Evolutionary conservation across 2,888 invertebrate species (phyloP).

Genomic region (Catonia carolina): DNA sequence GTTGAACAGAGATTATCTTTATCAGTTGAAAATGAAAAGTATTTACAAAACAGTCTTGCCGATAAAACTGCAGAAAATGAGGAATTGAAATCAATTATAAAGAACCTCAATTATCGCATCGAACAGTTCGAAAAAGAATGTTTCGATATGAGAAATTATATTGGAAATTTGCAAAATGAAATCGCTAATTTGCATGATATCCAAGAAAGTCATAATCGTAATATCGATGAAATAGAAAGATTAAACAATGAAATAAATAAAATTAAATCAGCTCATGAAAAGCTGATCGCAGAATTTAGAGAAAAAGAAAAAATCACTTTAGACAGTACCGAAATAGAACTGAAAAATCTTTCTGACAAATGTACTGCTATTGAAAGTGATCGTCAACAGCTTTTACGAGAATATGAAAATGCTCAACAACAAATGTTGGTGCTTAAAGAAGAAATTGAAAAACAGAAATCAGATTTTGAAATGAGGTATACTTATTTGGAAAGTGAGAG

Average conservation of each 20-base stretch:
- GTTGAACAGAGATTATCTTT: conserved; percentile 48
- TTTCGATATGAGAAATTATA: conserved; percentile 10
- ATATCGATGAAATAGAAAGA: conserved; percentile 50
- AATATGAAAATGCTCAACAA: conserved; percentile 23
- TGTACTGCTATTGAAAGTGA: conserved; percentile 25
- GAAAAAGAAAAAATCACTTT: conserved; percentile 14
- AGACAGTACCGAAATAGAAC: conserved; percentile 16
- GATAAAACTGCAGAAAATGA: conserved; percentile 16
- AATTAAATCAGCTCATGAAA: conserved; percentile 32
- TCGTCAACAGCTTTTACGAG: conserved; percentile 29
- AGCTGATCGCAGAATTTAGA: conserved; percentile 35
- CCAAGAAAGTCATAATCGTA: conserved; percentile 42
- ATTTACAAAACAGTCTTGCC: conserved; percentile 36
- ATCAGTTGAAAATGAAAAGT: conserved; percentile 51
- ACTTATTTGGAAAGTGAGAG: conserved; percentile 29
- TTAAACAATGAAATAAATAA: conserved; percentile 45
- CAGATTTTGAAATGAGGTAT: conserved; percentile 38
- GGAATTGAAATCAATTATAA: conserved; percentile 4
- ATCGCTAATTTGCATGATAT: not conserved
- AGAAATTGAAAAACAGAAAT: conserved; percentile 40
- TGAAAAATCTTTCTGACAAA: conserved; percentile 13
- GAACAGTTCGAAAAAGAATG: conserved; percentile 2
- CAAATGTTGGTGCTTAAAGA: conserved; percentile 23
- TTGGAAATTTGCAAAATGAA: conserved; percentile 10
- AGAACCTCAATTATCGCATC: conserved; percentile 3